Base-by-base conservation (phyloP, 2,113 vertebrate species). In the Beaufortia kweichowensis region DNA sequence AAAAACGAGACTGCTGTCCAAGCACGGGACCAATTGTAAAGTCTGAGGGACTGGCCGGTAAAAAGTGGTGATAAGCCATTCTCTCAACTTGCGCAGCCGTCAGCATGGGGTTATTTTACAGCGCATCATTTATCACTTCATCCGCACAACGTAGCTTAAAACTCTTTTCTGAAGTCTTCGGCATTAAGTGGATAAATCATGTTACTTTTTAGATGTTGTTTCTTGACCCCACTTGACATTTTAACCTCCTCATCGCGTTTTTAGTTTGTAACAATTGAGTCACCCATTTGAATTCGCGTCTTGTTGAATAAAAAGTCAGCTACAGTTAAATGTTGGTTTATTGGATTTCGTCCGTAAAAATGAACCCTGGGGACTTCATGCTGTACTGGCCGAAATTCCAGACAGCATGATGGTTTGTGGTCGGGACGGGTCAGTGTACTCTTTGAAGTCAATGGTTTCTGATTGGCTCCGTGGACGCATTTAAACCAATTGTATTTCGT, bases 51-150 rank as follows among this genome's bases (percentile, higher is more conserved):
- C 70, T 23, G 14, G 50, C 48, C 67, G 70, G 70, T 21, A 48
- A 21, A 88, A 95, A 95, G 64, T 93, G 93, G 82, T 94, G 94
- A 87, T 93, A 94, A 90, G 94, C 94, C 94, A 94, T 95, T 87
- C 53, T 71, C 15, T 41, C 4, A 71, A 59, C 26, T n/a, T 46
- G 26, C 67, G 48, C 28, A 21, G 48, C 6, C 19, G 48, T 53
- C 48, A 21, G 28, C 9, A 29, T 70, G 31, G n/a, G 12, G 11
- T 70, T 35, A 70, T 33, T 70, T 35, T 53, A 53, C n/a, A 53
- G n/a, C 21, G 48, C 5, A 17, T 64, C 33, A 64, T 2, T 23
- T 15, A 14, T 53, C 17, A 69, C 29, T 24, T 21, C 28, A 69
- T 69, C n/a, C n/a, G 11, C 48, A 69, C 67, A 24, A 21, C 2